phyloP scores from a whole-genome alignment of 2,888 invertebrate genomes.

The Phaedon cochleariae region DNA sequence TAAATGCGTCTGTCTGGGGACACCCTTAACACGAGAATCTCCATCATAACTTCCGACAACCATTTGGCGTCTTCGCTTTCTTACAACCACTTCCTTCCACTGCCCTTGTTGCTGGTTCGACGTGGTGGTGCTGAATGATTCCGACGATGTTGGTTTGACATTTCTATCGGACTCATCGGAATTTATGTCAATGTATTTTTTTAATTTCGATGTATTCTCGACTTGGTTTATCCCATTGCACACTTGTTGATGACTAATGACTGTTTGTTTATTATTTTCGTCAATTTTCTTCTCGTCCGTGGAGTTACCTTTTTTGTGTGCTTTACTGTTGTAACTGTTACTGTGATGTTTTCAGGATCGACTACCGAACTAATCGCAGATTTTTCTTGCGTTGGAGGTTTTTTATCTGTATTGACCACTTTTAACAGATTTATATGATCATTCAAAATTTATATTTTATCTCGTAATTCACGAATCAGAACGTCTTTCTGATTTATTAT shows the following conservation, averaged over 20 bases:
- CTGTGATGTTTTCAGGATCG: too few species aligned
- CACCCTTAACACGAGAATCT: not conserved
- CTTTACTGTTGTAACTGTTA: too few species aligned
- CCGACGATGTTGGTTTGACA: not conserved
- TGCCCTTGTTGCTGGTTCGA: not conserved
- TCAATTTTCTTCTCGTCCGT: not conserved
- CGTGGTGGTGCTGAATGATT: not conserved
- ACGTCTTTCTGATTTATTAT: not conserved
- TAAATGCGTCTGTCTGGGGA: not conserved
- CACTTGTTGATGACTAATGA: slow-evolving; percentile 1
- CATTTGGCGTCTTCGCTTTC: not conserved
- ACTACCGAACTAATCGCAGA: not conserved
- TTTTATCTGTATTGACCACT: slow-evolving; percentile 5
- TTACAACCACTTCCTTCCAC: not conserved
- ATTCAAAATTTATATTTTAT: slow-evolving; percentile 11
- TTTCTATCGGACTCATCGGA: not conserved
- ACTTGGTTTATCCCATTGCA: not conserved
- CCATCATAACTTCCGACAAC: not conserved
- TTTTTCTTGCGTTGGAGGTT: not conserved
- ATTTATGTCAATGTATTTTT: not conserved
- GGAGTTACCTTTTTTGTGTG: not conserved
- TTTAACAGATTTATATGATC: slow-evolving; percentile 10
- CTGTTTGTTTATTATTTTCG: not conserved
- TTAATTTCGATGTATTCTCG: not conserved
- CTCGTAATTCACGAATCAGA: not conserved